A percentile compares a stretch with the other conserved stretches of the same genome.
Conservation (phyloP, 2,113 vertebrate genomes). For the Elephas maximus region DNA sequence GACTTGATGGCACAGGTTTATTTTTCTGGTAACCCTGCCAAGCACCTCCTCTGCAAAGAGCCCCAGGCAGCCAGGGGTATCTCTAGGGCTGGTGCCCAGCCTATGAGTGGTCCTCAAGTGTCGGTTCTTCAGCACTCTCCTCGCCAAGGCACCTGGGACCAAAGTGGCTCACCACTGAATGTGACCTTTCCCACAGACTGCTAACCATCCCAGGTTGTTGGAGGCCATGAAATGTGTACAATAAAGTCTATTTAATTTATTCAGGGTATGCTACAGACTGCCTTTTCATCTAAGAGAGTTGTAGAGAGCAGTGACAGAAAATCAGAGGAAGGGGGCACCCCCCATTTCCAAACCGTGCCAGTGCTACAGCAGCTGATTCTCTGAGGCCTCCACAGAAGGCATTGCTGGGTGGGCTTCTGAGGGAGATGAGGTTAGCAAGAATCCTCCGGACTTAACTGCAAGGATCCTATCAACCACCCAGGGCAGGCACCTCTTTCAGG, state of each 20-base stretch:
- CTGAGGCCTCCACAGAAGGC: background rate
- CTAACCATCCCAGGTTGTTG: background rate
- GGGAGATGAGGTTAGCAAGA: background rate
- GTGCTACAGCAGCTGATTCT: background rate
- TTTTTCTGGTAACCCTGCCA: background rate
- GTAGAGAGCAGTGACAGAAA: background rate
- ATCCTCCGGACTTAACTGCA: accelerated
- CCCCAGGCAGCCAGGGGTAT: accelerated
- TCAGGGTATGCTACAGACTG: no score
- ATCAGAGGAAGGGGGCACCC: background rate
- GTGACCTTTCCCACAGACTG: background rate
- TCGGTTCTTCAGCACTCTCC: background rate
- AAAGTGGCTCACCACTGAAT: accelerated
- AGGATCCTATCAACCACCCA: background rate
- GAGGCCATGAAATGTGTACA: background rate
- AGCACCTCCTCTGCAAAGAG: background rate
- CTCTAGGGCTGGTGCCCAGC: background rate
- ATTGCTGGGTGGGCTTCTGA: no score
- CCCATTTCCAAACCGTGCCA: background rate
- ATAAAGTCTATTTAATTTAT: background rate
- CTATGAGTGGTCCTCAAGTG: background rate
- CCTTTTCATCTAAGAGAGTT: background rate
- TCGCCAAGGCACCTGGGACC: background rate
- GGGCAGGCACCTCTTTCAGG: background rate
- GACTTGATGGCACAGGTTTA: no score